Evolutionary conservation across 2,888 invertebrate species (phyloP).

Genomic region (Nymphalis c-album): DNA sequence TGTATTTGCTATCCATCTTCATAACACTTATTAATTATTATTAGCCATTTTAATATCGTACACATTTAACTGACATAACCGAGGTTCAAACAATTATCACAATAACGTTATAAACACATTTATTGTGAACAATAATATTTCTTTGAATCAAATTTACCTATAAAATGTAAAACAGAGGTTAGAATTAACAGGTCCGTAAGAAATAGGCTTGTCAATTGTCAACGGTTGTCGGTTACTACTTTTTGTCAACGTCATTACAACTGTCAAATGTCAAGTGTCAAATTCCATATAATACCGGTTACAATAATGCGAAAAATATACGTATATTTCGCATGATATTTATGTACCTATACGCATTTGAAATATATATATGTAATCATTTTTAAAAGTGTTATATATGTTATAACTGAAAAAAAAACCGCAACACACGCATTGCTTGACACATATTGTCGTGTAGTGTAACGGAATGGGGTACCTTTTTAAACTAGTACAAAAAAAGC

Average conservation of each 20-base stretch:
- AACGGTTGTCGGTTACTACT: background rate
- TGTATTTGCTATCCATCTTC: slow-evolving; percentile 63
- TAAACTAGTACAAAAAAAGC: too few relatives aligned
- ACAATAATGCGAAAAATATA: too few relatives aligned
- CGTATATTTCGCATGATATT: too few relatives aligned
- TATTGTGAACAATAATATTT: background rate
- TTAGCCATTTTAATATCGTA: slow-evolving; percentile 31
- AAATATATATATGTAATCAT: too few relatives aligned
- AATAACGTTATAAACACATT: slow-evolving; percentile 5
- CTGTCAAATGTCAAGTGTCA: background rate
- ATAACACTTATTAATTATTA: slow-evolving; percentile 44
- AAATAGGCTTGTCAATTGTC: background rate
- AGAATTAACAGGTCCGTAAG: background rate
- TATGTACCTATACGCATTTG: too few relatives aligned
- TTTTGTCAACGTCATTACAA: background rate
- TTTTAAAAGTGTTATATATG: too few relatives aligned
- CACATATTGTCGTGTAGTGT: too few relatives aligned
- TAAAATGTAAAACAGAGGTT: background rate
- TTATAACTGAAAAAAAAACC: too few relatives aligned
- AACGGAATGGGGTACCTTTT: too few relatives aligned
- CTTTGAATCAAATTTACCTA: too few relatives aligned
- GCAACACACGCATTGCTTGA: too few relatives aligned
- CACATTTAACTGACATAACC: slow-evolving; percentile 22
- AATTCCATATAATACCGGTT: background rate
- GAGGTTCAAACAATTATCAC: background rate